Percentiles rank a stretch among this genome's conserved stretches.
These are phyloP conservation scores for Anguilla anguilla DNA, from an alignment of 2,797 vertebrate species.

Conservation along the genomic window DNA sequence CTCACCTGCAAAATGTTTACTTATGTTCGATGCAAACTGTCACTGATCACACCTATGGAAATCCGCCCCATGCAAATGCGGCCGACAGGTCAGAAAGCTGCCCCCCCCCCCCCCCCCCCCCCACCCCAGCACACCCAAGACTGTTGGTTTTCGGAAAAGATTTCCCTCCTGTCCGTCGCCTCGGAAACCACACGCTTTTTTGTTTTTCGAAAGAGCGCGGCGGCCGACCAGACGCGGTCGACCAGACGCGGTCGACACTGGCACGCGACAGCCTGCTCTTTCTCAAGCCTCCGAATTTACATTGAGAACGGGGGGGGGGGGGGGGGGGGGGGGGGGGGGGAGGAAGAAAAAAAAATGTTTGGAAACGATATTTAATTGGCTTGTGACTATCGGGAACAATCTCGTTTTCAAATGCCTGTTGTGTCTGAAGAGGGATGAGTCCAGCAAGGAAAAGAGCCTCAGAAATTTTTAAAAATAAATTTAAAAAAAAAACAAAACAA, in stretches of 20 bases:
- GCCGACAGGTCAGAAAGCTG: not conserved
- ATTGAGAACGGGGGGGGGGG: not conserved
- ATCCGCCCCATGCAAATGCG: slow-evolving; percentile 76
- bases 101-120: not conserved
- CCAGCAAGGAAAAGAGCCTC: not conserved
- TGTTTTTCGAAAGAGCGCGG: not conserved
- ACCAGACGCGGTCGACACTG: not conserved
- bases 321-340: no score
- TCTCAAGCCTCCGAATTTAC: not conserved
- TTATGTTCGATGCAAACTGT: slow-evolving; percentile 76
- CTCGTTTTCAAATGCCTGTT: not conserved
- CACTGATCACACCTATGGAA: slow-evolving; percentile 67
- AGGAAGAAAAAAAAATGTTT: not conserved
- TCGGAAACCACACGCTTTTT: slow-evolving; percentile 5
- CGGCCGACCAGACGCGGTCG: not conserved
- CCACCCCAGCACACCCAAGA: slow-evolving; percentile 1
- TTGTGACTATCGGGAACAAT: not conserved
- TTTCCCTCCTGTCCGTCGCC: not conserved
- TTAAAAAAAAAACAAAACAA: not conserved
- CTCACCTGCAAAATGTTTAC: slow-evolving; percentile 82
- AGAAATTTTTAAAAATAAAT: not conserved
- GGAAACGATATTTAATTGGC: not conserved
- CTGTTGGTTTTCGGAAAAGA: not conserved
- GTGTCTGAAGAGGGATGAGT: not conserved
- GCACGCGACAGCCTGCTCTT: not conserved